Percentiles rank a stretch among this genome's conserved stretches.
phyloP scores from a whole-genome alignment of 2,888 invertebrate genomes.

The Branchipolynoe longqiensis region DNA sequence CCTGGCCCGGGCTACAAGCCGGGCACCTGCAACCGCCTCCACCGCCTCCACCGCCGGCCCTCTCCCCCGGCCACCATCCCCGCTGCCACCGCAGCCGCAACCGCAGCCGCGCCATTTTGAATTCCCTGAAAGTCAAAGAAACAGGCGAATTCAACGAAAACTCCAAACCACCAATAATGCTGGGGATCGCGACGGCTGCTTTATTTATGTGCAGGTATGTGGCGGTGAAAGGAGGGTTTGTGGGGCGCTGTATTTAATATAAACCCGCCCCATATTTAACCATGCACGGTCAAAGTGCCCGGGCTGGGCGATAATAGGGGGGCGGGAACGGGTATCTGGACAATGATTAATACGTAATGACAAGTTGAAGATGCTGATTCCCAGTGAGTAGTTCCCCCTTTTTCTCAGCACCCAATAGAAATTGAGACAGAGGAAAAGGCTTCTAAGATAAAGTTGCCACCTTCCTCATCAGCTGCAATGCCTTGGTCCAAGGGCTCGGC shows the following conservation, averaged over 20 bases:
- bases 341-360: constrained; percentile 49
- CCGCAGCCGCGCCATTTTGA: constrained; percentile 32
- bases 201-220: background rate
- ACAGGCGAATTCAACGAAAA: background rate
- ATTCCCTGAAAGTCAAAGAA: background rate
- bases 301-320: background rate
- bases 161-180: too few species aligned
- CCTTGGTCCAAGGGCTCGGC: background rate
- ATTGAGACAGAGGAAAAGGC: too few species aligned
- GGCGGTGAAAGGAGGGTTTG: background rate
- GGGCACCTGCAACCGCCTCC: background rate
- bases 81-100: background rate
- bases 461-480: background rate
- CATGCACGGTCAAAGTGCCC: background rate
- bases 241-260: too few species aligned
- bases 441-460: background rate
- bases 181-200: too few species aligned
- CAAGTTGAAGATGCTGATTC: constrained; percentile 45
- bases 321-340: background rate
- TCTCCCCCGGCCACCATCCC: background rate
- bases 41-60: background rate
- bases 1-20: too few species aligned
- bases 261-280: too few species aligned
- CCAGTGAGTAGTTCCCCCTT: too few species aligned
- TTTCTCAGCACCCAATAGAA: too few species aligned